Evolutionary conservation across 37 sponge, comb jelly and placozoan species (phyloP).

Genomic region (Amphimedon queenslandica): DNA sequence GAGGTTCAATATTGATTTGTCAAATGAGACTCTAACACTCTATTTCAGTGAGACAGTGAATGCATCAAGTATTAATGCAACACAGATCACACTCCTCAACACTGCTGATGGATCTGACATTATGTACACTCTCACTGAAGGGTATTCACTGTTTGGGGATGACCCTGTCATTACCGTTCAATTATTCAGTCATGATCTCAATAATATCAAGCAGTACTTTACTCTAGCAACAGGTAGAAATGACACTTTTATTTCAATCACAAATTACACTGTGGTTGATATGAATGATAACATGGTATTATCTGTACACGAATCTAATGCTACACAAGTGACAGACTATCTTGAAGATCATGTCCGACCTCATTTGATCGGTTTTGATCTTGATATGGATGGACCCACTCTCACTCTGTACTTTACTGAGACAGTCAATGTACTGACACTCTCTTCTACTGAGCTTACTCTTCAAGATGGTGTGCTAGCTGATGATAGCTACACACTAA

Average conservation of each 20-base stretch:
- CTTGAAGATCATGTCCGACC: conserved; percentile 52
- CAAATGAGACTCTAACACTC: conserved; percentile 57
- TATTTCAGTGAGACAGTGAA: conserved; percentile 84
- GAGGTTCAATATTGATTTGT: conserved; percentile 63
- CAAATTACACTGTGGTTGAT: conserved; percentile 53
- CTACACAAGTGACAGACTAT: conserved; percentile 36
- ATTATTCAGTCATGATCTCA: conserved; percentile 62
- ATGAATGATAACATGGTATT: conserved; percentile 65
- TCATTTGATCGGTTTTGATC: conserved; percentile 36
- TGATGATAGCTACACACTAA: conserved; percentile 48
- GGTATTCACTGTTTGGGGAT: conserved; percentile 27
- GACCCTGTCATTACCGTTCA: conserved; percentile 40
- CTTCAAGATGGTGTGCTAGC: conserved; percentile 65
- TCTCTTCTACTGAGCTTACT: conserved; percentile 45
- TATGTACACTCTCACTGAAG: conserved; percentile 63
- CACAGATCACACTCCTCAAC: conserved; percentile 66
- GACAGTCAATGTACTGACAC: conserved; percentile 64
- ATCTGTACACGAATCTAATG: conserved; percentile 20
- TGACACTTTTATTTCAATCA: conserved; percentile 61
- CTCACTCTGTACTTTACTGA: conserved; percentile 81
- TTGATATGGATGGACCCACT: conserved; percentile 74
- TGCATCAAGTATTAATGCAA: conserved; percentile 51
- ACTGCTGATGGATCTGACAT: conserved; percentile 16
- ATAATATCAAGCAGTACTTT: conserved; percentile 56
- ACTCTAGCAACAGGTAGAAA: conserved; percentile 33